Evolutionary conservation across 2,113 vertebrate genomes (phyloP).

Genomic region (Ahaetulla prasina): DNA sequence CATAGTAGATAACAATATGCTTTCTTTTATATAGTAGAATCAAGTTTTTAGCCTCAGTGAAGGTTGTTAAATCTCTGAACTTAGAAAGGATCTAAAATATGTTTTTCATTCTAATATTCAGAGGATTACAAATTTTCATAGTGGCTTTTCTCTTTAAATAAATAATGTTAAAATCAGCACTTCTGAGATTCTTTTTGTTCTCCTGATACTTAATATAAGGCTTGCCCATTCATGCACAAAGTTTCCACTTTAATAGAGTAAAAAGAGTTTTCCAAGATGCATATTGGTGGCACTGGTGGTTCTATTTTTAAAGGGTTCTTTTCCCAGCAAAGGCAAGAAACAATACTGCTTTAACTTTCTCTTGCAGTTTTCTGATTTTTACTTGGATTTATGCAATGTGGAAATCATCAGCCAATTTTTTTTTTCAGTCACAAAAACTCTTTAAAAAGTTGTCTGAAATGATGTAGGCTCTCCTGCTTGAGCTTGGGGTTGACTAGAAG

Average conservation of each 20-base stretch:
- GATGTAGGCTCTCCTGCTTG: background rate
- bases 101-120: background rate
- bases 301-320: background rate
- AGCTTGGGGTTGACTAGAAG: background rate
- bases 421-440: background rate
- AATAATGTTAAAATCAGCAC: background rate
- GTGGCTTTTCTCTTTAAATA: background rate
- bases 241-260: background rate
- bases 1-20: background rate
- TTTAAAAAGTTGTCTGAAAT: background rate
- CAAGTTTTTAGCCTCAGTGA: background rate
- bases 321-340: background rate
- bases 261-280: background rate
- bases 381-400: accelerated
- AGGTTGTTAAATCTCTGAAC: background rate
- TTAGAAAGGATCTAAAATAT: background rate
- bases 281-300: background rate
- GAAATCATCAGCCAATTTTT: background rate
- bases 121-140: background rate
- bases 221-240: background rate
- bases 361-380: background rate
- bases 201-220: background rate
- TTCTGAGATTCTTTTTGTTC: background rate
- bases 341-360: background rate
- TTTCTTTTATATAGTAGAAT: background rate